These are phyloP conservation scores for Tipula confusa DNA, from an alignment of 2,888 invertebrate genomes.

Conservation along the genomic window DNA sequence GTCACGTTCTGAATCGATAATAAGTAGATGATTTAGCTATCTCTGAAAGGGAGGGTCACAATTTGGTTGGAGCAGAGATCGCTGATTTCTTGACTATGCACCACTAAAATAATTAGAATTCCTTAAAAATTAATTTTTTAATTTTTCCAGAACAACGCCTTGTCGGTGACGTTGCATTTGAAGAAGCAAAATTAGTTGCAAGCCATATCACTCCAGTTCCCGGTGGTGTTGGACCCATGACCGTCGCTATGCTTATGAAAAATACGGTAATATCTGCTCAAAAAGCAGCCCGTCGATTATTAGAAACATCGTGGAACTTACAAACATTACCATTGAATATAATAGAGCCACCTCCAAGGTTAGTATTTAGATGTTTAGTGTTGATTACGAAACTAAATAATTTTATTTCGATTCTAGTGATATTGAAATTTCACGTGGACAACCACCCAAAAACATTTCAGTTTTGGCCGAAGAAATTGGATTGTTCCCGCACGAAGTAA, in stretches of 20 bases:
- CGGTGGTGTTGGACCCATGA: constrained; percentile 98
- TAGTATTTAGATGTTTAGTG: constrained; percentile 38
- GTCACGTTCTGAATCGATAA: too few relatives aligned
- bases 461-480: constrained; percentile 80
- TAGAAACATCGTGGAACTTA: constrained; percentile 64
- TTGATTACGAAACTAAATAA: too few relatives aligned
- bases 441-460: constrained; percentile 78
- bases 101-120: too few relatives aligned
- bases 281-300: constrained; percentile 55
- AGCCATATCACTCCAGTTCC: constrained; percentile 92
- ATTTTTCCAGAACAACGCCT: constrained; percentile 66
- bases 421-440: constrained; percentile 82
- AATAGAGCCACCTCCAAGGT: constrained; percentile 80
- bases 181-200: constrained; percentile 73
- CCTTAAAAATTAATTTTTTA: too few relatives aligned
- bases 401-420: constrained; percentile 59
- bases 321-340: constrained; percentile 61
- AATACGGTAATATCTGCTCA: constrained; percentile 87
- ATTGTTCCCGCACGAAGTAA: constrained; percentile 72
- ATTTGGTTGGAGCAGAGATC: too few relatives aligned
- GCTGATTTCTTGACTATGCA: too few relatives aligned
- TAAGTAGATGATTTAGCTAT: too few relatives aligned
- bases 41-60: too few relatives aligned
- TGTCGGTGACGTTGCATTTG: constrained; percentile 93
- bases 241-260: constrained; percentile 94